A percentile compares a stretch with the other conserved stretches of the same genome.
These are phyloP conservation scores for Eolophus roseicapilla DNA, from an alignment of 2,113 vertebrate genomes.

Conservation along the genomic window DNA sequence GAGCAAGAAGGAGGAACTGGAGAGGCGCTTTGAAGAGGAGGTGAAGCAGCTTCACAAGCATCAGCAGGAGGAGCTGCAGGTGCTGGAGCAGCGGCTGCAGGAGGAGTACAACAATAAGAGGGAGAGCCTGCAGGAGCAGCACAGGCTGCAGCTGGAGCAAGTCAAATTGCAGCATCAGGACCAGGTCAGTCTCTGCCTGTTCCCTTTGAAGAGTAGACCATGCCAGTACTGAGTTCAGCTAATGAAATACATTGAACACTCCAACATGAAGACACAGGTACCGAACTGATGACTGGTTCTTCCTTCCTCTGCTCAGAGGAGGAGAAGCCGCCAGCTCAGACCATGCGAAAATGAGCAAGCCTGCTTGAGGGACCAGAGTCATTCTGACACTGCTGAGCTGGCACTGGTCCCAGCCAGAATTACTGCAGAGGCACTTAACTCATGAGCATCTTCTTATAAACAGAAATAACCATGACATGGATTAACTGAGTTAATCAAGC, in stretches of 20 bases:
- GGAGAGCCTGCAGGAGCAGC: conserved; percentile 76
- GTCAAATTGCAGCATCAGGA: conserved; percentile 74
- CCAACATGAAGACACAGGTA: not conserved
- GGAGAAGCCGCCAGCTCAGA: not conserved
- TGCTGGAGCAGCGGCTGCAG: conserved; percentile 81
- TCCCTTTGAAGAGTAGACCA: not conserved
- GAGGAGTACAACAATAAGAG: conserved; percentile 70
- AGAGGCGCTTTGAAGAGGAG: conserved; percentile 82
- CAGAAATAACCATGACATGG: not conserved
- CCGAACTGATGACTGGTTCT: not conserved
- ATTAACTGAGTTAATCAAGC: not conserved
- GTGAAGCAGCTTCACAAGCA: conserved; percentile 76
- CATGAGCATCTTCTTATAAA: not conserved
- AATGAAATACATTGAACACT: not conserved
- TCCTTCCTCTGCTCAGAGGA: not conserved
- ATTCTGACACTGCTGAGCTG: not conserved
- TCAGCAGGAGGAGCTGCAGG: conserved; percentile 84
- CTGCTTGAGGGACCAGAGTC: not conserved
- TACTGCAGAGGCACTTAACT: not conserved
- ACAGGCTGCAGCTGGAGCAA: conserved; percentile 66
- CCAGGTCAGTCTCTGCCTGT: conserved; percentile 74
- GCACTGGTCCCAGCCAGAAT: not conserved
- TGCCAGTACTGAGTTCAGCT: not conserved
- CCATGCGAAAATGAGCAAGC: not conserved
- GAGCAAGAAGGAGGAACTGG: conserved; percentile 88